Percentiles rank a stretch among this genome's conserved stretches.
Evolutionary conservation across 2,113 vertebrate genomes (phyloP).

Genomic region (Equus przewalskii): DNA sequence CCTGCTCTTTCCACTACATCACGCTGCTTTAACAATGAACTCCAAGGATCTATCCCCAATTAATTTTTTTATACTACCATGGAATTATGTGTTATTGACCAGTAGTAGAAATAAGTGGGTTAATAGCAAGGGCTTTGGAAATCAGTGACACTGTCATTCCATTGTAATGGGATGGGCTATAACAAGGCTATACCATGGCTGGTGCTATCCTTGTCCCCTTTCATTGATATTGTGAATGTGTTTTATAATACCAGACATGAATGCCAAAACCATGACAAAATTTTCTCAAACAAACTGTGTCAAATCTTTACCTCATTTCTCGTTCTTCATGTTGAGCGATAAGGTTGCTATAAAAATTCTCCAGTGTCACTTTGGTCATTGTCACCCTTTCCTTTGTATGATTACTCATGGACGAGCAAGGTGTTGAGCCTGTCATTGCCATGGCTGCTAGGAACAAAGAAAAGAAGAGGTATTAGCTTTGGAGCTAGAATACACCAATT

Average conservation of each 20-base stretch:
- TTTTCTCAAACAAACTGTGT: constrained; percentile 24
- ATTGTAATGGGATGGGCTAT: neutral
- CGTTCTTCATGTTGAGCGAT: constrained; percentile 98
- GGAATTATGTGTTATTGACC: neutral
- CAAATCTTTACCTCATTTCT: constrained; percentile 95
- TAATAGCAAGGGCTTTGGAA: neutral
- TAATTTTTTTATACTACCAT: neutral
- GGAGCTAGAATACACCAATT: neutral
- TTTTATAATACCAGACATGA: neutral
- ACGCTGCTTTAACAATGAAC: neutral
- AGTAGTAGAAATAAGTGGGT: neutral
- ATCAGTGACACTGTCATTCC: neutral
- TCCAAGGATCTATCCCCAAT: neutral
- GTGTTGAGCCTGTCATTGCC: constrained; percentile 97
- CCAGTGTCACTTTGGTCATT: constrained; percentile 98
- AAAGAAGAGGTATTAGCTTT: neutral
- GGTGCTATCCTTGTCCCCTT: neutral
- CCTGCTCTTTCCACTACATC: neutral
- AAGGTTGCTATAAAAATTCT: constrained; percentile 99
- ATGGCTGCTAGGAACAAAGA: constrained; percentile 89
- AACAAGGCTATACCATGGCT: neutral
- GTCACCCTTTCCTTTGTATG: constrained; percentile 99
- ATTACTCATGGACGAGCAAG: constrained; percentile 98
- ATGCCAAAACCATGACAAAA: neutral
- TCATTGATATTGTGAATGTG: neutral